phyloP scores from a whole-genome alignment of 1,140 invertebrate species.

The Ylistrum balloti region DNA sequence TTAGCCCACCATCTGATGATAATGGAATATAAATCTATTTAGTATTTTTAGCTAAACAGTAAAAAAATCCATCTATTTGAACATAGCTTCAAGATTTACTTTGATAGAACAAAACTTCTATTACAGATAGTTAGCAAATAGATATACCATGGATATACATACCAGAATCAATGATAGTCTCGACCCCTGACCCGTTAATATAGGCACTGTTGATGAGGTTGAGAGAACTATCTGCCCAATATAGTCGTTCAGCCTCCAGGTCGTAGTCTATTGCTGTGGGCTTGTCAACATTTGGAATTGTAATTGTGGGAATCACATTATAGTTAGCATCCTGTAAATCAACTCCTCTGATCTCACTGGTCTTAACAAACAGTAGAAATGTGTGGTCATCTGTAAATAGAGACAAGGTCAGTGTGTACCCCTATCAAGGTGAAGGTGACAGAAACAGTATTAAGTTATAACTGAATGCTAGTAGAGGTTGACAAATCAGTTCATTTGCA shows the following conservation, averaged over 20 bases:
- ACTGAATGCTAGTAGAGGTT: no score
- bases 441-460: not conserved
- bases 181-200: slow-evolving; percentile 86
- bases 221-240: slow-evolving; percentile 90
- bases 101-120: no score
- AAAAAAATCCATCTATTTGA: no score
- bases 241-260: slow-evolving; percentile 87
- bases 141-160: no score
- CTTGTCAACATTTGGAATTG: slow-evolving; percentile 85
- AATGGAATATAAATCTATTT: no score
- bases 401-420: slow-evolving; percentile 43
- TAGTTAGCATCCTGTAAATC: slow-evolving; percentile 89
- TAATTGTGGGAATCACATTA: slow-evolving; percentile 90
- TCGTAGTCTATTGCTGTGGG: slow-evolving; percentile 87
- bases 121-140: no score
- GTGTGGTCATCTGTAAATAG: slow-evolving; percentile 87
- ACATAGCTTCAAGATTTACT: no score
- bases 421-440: not conserved
- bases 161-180: slow-evolving; percentile 90
- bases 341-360: slow-evolving; percentile 92
- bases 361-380: slow-evolving; percentile 88
- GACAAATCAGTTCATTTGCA: no score
- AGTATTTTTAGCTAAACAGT: no score
- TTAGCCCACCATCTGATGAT: no score
- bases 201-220: slow-evolving; percentile 89